Evolutionary conservation across 2,797 vertebrate genomes (phyloP), one percentile per base, ranked within the genome.

Genomic region (Phaenicophaeus curvirostris): DNA sequence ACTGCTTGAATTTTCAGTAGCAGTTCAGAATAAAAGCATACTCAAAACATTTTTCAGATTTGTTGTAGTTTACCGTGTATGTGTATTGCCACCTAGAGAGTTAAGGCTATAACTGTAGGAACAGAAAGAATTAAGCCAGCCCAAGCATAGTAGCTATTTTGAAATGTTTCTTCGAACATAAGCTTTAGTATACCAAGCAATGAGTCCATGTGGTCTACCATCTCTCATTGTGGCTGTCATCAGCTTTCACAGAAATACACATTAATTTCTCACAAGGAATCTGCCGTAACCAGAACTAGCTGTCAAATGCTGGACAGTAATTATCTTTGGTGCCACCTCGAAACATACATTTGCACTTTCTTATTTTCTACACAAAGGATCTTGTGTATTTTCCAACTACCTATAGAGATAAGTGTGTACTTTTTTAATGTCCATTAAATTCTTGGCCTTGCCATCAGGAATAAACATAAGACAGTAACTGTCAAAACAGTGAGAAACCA

Each of bases 1-100:
- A 96, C 62, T 55, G 30, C 93, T 80, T 3, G 19, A 91, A 82
- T 85, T 94, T 95, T 78, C 51, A 86, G 71, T 24, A 66, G 73
- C 33, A 90, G 82, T 89, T 65, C 50, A 72, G 57, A 71, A 85
- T 39, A 77, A 62, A 84, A 63, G 53, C 75, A 87, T 17, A 83
- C 23, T 27, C 84, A 37, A 94, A 93, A 73, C 23, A 28, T 42
- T 83, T 74, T 77, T 62, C 59, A 73, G n/a, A 53, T 51, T 58
- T 41, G n/a, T 12, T 63, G 31, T 25, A 58, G 71, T 62, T 58
- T 81, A 58, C 27, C 69, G 31, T 78, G 84, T 95, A 93, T 27
- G 20, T 25, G 12, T 42, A 58, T 62, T 88, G 86, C 94, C 87
- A 89, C 73, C 84, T 87, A 85, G 68, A 65, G 87, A 79, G 81